Evolutionary conservation across 2,888 invertebrate genomes (phyloP).

Genomic region (Diabrotica balteata): DNA sequence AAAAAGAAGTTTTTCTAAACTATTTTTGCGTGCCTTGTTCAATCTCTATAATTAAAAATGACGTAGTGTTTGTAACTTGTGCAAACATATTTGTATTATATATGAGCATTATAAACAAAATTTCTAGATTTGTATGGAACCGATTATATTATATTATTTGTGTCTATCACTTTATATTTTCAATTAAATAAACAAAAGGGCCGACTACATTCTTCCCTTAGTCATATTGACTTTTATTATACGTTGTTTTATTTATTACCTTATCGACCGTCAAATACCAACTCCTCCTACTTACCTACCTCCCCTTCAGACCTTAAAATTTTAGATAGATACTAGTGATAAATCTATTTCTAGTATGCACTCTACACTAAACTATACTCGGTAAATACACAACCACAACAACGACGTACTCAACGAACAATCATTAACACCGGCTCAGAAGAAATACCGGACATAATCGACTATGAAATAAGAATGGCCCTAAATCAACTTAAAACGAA

Average conservation of each 20-base stretch:
- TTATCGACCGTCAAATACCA: not conserved
- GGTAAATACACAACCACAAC: too few species aligned
- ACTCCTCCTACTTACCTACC: too few species aligned
- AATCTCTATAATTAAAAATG: slow-evolving; percentile 52
- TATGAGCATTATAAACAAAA: slow-evolving; percentile 47
- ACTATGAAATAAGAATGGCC: too few species aligned
- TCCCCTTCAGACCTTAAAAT: too few species aligned
- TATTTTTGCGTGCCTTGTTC: slow-evolving; percentile 60
- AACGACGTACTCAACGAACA: too few species aligned
- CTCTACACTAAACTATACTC: too few species aligned
- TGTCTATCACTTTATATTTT: slow-evolving; percentile 60
- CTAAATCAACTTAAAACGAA: too few species aligned
- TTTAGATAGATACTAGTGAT: too few species aligned
- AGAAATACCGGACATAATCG: too few species aligned
- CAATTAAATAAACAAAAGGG: slow-evolving; percentile 57
- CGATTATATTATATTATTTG: slow-evolving; percentile 50
- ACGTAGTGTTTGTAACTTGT: slow-evolving; percentile 48
- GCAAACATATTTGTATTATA: slow-evolving; percentile 47
- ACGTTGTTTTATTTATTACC: slow-evolving; percentile 44
- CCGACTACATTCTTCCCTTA: slow-evolving; percentile 57
- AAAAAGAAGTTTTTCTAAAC: slow-evolving; percentile 52
- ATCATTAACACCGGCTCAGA: too few species aligned
- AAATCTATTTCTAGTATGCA: too few species aligned
- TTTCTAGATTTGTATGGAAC: slow-evolving; percentile 58
- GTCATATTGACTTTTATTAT: slow-evolving; percentile 58